phyloP scores from a whole-genome alignment of 1,140 invertebrate genomes.

The Neodiprion lecontei region DNA sequence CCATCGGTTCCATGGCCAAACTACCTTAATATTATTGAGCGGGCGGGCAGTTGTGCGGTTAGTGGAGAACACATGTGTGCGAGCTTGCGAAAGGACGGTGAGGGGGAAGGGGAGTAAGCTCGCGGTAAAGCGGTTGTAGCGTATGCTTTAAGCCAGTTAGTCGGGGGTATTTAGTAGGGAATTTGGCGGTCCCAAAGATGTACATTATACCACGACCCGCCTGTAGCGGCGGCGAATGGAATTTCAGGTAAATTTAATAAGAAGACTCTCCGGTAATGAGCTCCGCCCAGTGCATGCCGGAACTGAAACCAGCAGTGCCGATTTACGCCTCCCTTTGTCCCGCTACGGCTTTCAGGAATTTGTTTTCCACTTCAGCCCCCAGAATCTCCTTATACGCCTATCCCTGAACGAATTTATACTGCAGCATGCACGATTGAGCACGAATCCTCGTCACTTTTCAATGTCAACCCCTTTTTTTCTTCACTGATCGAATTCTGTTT shows the following conservation, averaged over 20 bases:
- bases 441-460: too few relatives aligned
- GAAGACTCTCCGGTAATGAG: conserved; percentile 38
- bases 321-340: too few relatives aligned
- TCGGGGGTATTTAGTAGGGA: conserved; percentile 53
- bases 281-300: conserved; percentile 20
- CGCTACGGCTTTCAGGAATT: conserved; percentile 13
- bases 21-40: too few relatives aligned
- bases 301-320: not conserved
- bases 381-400: conserved; percentile 13
- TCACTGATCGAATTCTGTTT: too few relatives aligned
- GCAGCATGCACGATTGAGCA: too few relatives aligned
- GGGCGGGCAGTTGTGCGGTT: not conserved
- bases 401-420: too few relatives aligned
- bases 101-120: not conserved
- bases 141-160: conserved; percentile 53
- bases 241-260: conserved; percentile 61
- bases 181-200: conserved; percentile 52
- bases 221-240: conserved; percentile 36
- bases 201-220: conserved; percentile 47
- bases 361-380: not conserved
- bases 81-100: not conserved
- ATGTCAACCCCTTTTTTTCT: too few relatives aligned
- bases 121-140: conserved; percentile 14
- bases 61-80: not conserved
- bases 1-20: too few relatives aligned